Evolutionary conservation across 2,797 vertebrate genomes (phyloP).

Genomic region (Enteromius thamalakanensis): DNA sequence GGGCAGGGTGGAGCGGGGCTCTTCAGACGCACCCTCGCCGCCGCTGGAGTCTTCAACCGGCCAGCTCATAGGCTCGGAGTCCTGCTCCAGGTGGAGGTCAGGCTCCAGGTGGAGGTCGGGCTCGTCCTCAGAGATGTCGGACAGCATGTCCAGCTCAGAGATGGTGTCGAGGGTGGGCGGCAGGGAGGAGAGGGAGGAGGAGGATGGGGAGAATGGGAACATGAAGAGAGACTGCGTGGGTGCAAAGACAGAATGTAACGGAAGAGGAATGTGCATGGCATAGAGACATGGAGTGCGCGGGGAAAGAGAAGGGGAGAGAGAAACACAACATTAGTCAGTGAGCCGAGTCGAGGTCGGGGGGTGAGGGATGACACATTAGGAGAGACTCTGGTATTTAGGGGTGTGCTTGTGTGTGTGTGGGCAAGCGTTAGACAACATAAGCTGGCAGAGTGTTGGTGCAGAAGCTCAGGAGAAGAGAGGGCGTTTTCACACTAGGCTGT

Average conservation of each 20-base stretch:
- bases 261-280: conserved; percentile 18
- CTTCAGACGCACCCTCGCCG: conserved; percentile 73
- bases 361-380: conserved; percentile 43
- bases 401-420: neutral
- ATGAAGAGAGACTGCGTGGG: conserved; percentile 77
- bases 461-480: conserved; percentile 10
- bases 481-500: neutral
- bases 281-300: conserved; percentile 69
- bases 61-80: conserved; percentile 47
- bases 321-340: conserved; percentile 57
- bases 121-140: conserved; percentile 92
- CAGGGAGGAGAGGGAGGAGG: conserved; percentile 77
- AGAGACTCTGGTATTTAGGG: conserved; percentile 3
- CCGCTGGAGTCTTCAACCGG: neutral
- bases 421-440: conserved; percentile 26
- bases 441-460: conserved; percentile 17
- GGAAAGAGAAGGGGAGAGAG: conserved; percentile 49
- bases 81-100: conserved; percentile 9
- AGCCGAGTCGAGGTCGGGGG: conserved; percentile 25
- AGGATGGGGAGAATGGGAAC: conserved; percentile 81
- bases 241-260: conserved; percentile 62
- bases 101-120: conserved; percentile 45
- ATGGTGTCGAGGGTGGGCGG: conserved; percentile 80
- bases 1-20: conserved; percentile 73
- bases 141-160: conserved; percentile 87